Evolutionary conservation across 1,140 invertebrate species (phyloP).

Genomic region (Macrotrachela quadricornifera): DNA sequence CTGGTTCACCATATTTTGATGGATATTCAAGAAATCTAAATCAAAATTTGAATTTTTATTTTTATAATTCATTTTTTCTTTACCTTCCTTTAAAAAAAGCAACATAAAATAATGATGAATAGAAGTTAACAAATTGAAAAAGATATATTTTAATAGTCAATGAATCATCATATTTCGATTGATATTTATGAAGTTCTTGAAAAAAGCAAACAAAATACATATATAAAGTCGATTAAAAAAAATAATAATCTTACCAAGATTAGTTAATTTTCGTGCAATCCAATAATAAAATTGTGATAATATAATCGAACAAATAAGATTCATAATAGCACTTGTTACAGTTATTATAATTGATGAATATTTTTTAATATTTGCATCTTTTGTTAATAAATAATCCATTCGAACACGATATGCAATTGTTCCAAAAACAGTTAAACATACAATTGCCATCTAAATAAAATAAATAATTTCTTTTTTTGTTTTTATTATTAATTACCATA

Average conservation of each 20-base stretch:
- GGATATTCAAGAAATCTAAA: no score
- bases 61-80: background rate
- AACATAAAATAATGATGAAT: slow-evolving; percentile 82
- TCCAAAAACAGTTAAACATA: slow-evolving; percentile 60
- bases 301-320: slow-evolving; percentile 71
- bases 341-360: slow-evolving; percentile 73
- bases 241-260: slow-evolving; percentile 22
- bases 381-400: slow-evolving; percentile 30
- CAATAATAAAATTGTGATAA: slow-evolving; percentile 40
- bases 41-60: no score
- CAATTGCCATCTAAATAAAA: slow-evolving; percentile 48
- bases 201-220: background rate
- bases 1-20: no score
- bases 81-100: slow-evolving; percentile 61
- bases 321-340: slow-evolving; percentile 64
- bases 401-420: slow-evolving; percentile 77
- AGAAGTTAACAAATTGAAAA: slow-evolving; percentile 90
- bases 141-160: slow-evolving; percentile 91
- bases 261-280: slow-evolving; percentile 24
- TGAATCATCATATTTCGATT: slow-evolving; percentile 80
- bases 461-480: no score
- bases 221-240: no score
- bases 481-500: no score
- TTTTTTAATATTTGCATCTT: slow-evolving; percentile 16
- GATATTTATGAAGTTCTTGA: slow-evolving; percentile 65